phyloP scores from a whole-genome alignment of 2,113 vertebrate genomes.

The Oriolus oriolus region DNA sequence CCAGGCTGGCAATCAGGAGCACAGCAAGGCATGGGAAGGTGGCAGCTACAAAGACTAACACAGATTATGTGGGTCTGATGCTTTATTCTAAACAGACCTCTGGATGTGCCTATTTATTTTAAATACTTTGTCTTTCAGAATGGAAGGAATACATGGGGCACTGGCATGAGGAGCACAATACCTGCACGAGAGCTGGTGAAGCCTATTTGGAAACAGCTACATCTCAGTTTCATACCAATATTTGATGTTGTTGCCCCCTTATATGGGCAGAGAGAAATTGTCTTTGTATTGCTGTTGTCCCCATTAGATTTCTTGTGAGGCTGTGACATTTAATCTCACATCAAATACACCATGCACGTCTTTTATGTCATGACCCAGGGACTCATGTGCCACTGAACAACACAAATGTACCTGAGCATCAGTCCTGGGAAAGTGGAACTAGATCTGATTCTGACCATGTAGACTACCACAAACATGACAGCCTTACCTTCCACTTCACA shows the following conservation, averaged over 20 bases:
- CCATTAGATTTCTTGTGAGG: neutral
- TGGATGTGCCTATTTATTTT: neutral
- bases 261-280: neutral
- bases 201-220: neutral
- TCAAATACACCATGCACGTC: neutral
- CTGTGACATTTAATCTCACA: neutral
- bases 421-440: neutral
- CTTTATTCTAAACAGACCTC: neutral
- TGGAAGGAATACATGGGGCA: neutral
- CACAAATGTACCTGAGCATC: neutral
- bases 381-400: fast-evolving
- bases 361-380: neutral
- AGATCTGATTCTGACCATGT: neutral
- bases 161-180: neutral
- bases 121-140: neutral
- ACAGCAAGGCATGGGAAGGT: neutral
- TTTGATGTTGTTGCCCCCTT: neutral
- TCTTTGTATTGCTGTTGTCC: neutral
- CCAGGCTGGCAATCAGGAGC: neutral
- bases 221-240: neutral
- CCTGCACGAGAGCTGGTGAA: neutral
- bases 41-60: neutral
- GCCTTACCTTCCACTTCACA: neutral
- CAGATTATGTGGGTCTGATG: neutral
- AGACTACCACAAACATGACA: neutral